Evolutionary conservation across 2,797 vertebrate genomes (phyloP).

Genomic region (Gallinago solitaria): DNA sequence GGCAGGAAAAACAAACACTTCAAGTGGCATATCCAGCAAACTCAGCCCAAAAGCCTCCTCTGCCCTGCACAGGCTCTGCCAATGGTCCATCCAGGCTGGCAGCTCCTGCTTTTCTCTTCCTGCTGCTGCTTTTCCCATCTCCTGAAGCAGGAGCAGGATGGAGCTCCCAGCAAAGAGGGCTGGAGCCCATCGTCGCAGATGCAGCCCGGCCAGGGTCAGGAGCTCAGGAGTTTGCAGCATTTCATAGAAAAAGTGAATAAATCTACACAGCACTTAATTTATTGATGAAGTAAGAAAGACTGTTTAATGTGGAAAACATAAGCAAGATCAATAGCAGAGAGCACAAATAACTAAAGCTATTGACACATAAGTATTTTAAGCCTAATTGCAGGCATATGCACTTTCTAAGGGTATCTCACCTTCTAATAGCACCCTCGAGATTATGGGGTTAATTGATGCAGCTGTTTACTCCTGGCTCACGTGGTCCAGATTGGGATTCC

Average conservation of each 20-base stretch:
- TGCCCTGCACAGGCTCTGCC: neutral
- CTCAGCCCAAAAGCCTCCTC: neutral
- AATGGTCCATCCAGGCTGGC: neutral
- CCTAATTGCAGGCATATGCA: slow-evolving; percentile 87
- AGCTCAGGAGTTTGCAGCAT: neutral
- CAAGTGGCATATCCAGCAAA: neutral
- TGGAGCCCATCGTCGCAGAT: neutral
- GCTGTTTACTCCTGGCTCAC: slow-evolving; percentile 91
- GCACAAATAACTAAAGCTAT: slow-evolving; percentile 83
- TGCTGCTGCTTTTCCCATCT: neutral
- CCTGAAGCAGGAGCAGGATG: slow-evolving; percentile 13
- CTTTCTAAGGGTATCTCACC: slow-evolving; percentile 88
- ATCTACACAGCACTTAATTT: slow-evolving; percentile 63
- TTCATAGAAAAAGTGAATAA: slow-evolving; percentile 69
- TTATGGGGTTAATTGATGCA: slow-evolving; percentile 91
- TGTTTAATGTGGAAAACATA: slow-evolving; percentile 69
- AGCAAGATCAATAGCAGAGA: slow-evolving; percentile 75
- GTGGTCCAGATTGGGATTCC: slow-evolving; percentile 83
- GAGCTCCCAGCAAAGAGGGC: neutral
- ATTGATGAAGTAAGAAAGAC: slow-evolving; percentile 67
- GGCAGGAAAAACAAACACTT: neutral
- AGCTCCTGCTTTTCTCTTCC: neutral
- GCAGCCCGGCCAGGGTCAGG: neutral
- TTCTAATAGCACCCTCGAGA: slow-evolving; percentile 87
- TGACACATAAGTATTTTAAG: slow-evolving; percentile 81